A percentile compares a stretch with the other conserved stretches of the same genome.
Evolutionary conservation across 2,888 invertebrate genomes (phyloP).

Genomic region (Zaprionus lineosus): DNA sequence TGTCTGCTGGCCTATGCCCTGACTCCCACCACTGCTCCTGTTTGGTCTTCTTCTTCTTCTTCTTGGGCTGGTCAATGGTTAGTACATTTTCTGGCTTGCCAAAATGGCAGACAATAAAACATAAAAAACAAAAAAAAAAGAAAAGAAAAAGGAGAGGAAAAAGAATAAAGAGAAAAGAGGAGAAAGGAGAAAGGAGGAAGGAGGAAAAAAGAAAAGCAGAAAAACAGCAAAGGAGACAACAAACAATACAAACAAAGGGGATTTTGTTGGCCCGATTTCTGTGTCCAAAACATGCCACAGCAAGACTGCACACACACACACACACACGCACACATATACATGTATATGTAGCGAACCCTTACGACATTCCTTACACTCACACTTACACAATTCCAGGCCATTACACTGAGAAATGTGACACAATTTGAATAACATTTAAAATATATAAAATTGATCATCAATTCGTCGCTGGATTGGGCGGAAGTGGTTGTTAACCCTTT

Average conservation of each 20-base stretch:
- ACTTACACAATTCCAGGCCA: conserved; percentile 69
- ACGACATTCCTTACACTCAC: conserved; percentile 27
- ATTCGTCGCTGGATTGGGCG: conserved; percentile 35
- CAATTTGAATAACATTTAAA: conserved; percentile 77
- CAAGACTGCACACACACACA: conserved; percentile 15
- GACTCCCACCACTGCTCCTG: neutral
- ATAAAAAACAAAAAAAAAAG: conserved; percentile 18
- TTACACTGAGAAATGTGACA: conserved; percentile 77
- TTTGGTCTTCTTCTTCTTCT: neutral
- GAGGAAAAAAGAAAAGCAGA: neutral
- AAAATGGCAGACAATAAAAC: conserved; percentile 71
- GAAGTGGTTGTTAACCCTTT: conserved; percentile 52
- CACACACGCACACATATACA: neutral
- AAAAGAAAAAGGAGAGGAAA: conserved; percentile 8
- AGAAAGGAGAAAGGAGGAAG: conserved; percentile 6
- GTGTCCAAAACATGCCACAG: conserved; percentile 48
- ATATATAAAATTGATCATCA: conserved; percentile 78
- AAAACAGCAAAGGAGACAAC: neutral
- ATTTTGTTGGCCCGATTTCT: conserved; percentile 23
- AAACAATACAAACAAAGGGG: neutral
- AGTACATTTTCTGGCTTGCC: conserved; percentile 21
- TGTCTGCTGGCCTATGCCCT: too few relatives aligned
- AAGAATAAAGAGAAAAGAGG: conserved; percentile 9
- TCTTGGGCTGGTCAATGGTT: neutral
- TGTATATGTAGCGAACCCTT: conserved; percentile 23